Percentiles rank a stretch among this genome's conserved stretches.
Conservation (phyloP, 30 jellyfish, hydroid and myxozoan genomes). For the Cassiopea xamachana region DNA sequence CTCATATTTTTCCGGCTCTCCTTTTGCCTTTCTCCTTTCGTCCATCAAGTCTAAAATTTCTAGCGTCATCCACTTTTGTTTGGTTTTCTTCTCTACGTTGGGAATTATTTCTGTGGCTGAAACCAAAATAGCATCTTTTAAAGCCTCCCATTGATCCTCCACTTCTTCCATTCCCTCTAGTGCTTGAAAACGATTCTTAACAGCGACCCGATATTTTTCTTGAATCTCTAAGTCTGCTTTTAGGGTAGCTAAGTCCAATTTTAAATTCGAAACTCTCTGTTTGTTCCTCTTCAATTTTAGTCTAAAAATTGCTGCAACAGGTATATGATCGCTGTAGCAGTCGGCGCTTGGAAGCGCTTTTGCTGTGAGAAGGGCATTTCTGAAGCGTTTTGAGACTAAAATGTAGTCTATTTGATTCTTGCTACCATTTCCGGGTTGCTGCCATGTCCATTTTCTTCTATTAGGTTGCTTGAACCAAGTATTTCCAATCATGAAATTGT, state of each 20-base stretch:
- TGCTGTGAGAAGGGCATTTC: neutral
- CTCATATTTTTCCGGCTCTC: neutral
- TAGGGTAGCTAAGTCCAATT: neutral
- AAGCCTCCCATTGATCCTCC: neutral
- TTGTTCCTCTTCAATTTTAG: neutral
- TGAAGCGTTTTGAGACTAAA: neutral
- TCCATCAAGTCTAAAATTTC: constrained; percentile 18
- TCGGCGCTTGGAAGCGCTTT: constrained; percentile 20
- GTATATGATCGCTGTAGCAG: constrained; percentile 10
- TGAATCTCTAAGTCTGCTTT: neutral
- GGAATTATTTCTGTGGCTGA: neutral
- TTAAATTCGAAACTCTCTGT: neutral
- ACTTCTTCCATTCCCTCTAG: neutral
- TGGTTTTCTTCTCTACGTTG: neutral
- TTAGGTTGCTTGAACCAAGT: constrained; percentile 20
- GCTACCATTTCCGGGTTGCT: constrained; percentile 7
- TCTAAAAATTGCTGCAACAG: neutral
- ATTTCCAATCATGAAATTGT: neutral
- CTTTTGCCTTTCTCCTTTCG: neutral
- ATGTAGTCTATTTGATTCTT: constrained; percentile 26
- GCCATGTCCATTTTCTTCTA: constrained; percentile 31
- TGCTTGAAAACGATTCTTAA: neutral
- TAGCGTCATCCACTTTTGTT: neutral
- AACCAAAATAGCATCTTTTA: neutral
- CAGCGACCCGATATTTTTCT: neutral